Evolutionary conservation across 2,888 invertebrate genomes (phyloP), one percentile per base, ranked within the genome.

Genomic region (Fragum whitleyi): DNA sequence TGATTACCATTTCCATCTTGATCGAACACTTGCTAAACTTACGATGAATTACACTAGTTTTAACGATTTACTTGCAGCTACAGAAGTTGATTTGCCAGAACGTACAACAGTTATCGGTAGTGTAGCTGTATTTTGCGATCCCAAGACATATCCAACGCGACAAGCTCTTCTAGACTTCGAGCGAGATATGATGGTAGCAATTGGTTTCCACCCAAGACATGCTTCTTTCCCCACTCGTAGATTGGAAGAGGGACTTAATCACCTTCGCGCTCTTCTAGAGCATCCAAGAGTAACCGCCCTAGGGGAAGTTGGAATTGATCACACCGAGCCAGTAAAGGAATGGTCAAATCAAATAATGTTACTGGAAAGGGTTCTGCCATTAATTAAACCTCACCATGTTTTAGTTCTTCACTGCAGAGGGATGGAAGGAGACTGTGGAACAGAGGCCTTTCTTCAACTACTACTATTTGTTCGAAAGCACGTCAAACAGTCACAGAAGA

Each of bases 381-480:
- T 68, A 11, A 19, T 74, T 2, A 39, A 70, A 14, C 61, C 28
- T 19, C 21, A 61, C 11, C 77, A 81, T 47, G 68, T 74, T 2
- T 26, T 81, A 32, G 77, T 81, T 1, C 16, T 77, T 1, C 81
- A n/a, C n/a, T n/a, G n/a, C n/a, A n/a, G n/a, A n/a, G n/a, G n/a
- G n/a, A n/a, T n/a, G n/a, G n/a, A n/a, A 81, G 74, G 71, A 26
- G 74, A 81, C 29, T 57, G 59, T 71, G 77, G 73, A 21, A 74
- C 77, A n/a, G 76, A 80, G 42, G 74, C 70, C 19, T 77, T 42
- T 39, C 62, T 69, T 28, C 29, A 76, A 11, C 65, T 80, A 14
- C 69, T 76, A 21, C 68, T 65, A 36, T 29, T 75, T 53, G n/a
- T 80, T 19, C 26, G 55, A n/a, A n/a, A n/a, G n/a, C n/a, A n/a